These are phyloP conservation scores for Oophaga pumilio DNA, from an alignment of 2,113 vertebrate species.

Conservation along the genomic window DNA sequence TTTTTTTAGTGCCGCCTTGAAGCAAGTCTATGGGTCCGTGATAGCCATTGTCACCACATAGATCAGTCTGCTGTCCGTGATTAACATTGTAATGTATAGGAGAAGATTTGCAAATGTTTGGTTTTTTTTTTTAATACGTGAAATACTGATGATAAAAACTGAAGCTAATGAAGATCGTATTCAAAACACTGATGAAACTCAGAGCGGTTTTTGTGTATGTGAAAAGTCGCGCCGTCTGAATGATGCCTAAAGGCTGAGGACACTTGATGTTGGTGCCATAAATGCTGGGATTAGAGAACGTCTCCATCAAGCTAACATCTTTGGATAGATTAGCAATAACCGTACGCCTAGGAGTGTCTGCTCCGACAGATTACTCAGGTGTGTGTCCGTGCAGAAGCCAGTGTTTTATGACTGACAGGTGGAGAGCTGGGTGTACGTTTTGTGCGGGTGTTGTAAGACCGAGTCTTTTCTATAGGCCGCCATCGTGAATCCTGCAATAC, in stretches of 20 bases:
- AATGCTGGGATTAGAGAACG: neutral
- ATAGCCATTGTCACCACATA: too few species aligned
- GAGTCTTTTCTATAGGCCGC: neutral
- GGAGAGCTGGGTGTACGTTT: conserved; percentile 1
- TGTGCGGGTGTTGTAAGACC: conserved; percentile 6
- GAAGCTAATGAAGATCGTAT: too few species aligned
- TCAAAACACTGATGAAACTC: too few species aligned
- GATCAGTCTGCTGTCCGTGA: too few species aligned
- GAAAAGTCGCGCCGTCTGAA: too few species aligned
- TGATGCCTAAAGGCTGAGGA: neutral
- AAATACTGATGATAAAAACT: too few species aligned
- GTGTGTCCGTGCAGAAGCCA: neutral
- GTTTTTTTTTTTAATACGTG: too few species aligned
- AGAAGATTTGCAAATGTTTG: too few species aligned
- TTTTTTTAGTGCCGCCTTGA: too few species aligned
- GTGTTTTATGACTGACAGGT: neutral
- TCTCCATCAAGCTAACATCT: neutral
- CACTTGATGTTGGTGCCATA: neutral
- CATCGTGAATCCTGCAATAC: conserved; percentile 32
- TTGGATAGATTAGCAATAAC: conserved; percentile 1
- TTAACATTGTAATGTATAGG: too few species aligned
- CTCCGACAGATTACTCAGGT: neutral
- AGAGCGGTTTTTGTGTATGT: too few species aligned
- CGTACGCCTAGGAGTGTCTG: neutral
- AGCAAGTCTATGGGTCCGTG: too few species aligned